phyloP scores from a whole-genome alignment of 2,797 vertebrate genomes.

The Sylvia borin region DNA sequence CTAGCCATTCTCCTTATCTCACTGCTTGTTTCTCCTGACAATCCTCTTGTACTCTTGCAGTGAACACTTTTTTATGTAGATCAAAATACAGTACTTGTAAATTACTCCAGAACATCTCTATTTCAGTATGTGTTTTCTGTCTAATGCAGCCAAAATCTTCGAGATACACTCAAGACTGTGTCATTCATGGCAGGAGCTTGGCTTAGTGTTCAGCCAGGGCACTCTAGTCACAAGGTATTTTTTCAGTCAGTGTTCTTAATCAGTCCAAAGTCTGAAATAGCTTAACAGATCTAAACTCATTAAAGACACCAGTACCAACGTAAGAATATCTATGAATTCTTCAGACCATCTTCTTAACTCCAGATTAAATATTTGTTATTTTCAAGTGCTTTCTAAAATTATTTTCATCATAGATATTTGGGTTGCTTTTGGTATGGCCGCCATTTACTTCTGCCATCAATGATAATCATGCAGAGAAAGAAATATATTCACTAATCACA shows the following conservation, averaged over 20 bases:
- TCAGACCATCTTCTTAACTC: neutral
- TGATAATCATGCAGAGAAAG: neutral
- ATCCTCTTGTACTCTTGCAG: neutral
- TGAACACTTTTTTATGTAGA: neutral
- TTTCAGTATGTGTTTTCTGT: neutral
- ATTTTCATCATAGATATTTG: neutral
- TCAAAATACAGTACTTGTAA: neutral
- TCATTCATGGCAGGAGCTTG: neutral
- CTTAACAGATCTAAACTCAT: constrained; percentile 14
- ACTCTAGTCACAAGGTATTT: neutral
- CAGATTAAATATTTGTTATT: constrained; percentile 23
- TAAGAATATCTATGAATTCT: constrained; percentile 11
- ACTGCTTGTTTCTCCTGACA: neutral
- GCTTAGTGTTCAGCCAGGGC: neutral
- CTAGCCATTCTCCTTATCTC: neutral
- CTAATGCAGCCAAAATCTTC: neutral
- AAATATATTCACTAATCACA: neutral
- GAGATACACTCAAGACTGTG: neutral
- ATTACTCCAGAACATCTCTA: neutral
- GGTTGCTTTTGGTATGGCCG: neutral
- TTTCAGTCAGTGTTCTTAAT: constrained; percentile 2
- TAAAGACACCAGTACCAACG: neutral
- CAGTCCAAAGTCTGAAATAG: constrained; percentile 26
- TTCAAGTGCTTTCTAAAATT: constrained; percentile 15
- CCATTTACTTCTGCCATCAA: neutral